Base-by-base conservation (phyloP, 2,113 vertebrate genomes). In the Ciconia maguari region DNA sequence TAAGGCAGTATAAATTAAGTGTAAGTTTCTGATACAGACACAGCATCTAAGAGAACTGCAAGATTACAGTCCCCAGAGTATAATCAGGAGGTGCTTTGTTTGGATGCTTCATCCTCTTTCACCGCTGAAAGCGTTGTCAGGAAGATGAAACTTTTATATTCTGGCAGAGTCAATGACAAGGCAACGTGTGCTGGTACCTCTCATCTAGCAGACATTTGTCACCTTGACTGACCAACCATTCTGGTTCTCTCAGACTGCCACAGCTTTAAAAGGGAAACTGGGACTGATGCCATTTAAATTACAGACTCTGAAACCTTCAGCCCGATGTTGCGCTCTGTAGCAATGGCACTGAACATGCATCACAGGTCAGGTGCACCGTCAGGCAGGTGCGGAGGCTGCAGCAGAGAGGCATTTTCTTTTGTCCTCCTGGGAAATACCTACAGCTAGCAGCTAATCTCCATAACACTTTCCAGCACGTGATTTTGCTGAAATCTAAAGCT, bases 371-470 rank as follows among this genome's bases (percentile, higher is more conserved):
- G 61, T 22, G 7, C 4, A 9, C 48, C 3, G 2, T 10, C 76
- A 46, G 44, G 27, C 48, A 48, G 19, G 30, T 16, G 52, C 6
- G 2, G 44, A 42, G 51, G 4, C 58, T 86, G 75, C 1, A 0
- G 75, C 1, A 0, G 16, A 42, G 62, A 61, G 5, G 6, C 1
- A 1, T 24, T 55, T 57, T 46, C 72, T 78, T 70, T 34, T 13
- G 46, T 87, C 41, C 42, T 75, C 30, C 90, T 75, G 84, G n/a
- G 66, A 68, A 83, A 66, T 16, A 29, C 17, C 81, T 46, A 30
- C 48, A 42, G 49, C 60, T 41, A 27, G 21, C 51, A 91, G 60
- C 68, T 11, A 1, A 55, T 36, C 51, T 60, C 51, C 8, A 5
- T 19, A 51, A 30, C 13, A 22, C 30, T 66, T 82, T 10, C 25